Base-by-base conservation (phyloP, 2,797 vertebrate genomes). In the Anisognathus igniventris region DNA sequence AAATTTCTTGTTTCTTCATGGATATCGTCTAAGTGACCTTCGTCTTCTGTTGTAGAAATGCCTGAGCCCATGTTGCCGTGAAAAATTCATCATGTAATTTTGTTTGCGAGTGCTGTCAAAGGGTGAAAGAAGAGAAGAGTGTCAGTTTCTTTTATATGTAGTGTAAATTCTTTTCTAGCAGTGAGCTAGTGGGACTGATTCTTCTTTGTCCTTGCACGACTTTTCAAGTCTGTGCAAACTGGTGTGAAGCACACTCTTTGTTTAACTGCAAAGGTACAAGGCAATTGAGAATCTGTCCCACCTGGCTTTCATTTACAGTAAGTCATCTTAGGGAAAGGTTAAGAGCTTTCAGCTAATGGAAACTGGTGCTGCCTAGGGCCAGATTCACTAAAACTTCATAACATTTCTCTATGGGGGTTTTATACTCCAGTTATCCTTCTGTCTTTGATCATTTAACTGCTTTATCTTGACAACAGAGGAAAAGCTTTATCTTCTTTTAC, bases 71-170 rank as follows among this genome's bases (percentile, higher is more conserved):
- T 98, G 99, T 98, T 99, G 99, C 96, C 99, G 98, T 98, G 99
- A 99, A 98, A 99, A 99, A 98, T 99, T 99, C 99, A 99, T 99
- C 99, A 99, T 99, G 98, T 99, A 99, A 99, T 99, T 99, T 98
- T 99, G 99, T 98, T 99, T 99, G 94, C 99, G 99, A 96, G 99
- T 99, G 98, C 99, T 99, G 98, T 97, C 87, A 97, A 91, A 90
- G 14, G 67, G 37, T 20, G 39, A 57, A 86, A 88, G 95, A 97
- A 97, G 92, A 93, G 81, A 91, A 97, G 88, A 93, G 68, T 39
- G 94, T 98, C 84, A 98, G 72, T 92, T 76, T 90, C 35, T 58
- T 76, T 78, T 35, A n/a, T 16, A 54, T 1, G 5, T 14, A 74
- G 14, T 66, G n/a, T 39, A 45, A 91, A 72, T 23, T 71, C 28